phyloP scores from a whole-genome alignment of 2,888 invertebrate species.

The Patella depressa region DNA sequence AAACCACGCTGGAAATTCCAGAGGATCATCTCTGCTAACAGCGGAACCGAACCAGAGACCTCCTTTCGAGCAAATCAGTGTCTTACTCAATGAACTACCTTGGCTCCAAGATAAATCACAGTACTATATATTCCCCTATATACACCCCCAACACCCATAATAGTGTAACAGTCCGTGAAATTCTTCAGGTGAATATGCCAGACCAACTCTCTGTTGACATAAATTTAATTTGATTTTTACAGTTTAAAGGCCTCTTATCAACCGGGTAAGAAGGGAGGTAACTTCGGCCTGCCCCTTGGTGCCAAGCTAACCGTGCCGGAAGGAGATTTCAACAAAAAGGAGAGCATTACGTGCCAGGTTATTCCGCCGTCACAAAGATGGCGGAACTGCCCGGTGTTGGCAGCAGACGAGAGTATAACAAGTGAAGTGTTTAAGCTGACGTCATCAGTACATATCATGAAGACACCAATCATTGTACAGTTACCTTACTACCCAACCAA shows the following conservation, averaged over 20 bases:
- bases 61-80: too few species aligned
- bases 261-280: slow-evolving; percentile 66
- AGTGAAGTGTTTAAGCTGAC: slow-evolving; percentile 59
- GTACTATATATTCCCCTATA: too few species aligned
- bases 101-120: too few species aligned
- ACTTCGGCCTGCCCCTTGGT: slow-evolving; percentile 62
- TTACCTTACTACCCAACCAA: slow-evolving; percentile 59
- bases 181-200: too few species aligned
- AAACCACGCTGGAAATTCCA: too few species aligned
- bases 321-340: slow-evolving; percentile 58
- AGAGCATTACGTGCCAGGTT: slow-evolving; percentile 59
- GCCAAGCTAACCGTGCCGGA: slow-evolving; percentile 61
- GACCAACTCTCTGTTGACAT: too few species aligned
- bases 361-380: slow-evolving; percentile 58
- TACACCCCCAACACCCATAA: too few species aligned
- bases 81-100: too few species aligned
- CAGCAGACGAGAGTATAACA: slow-evolving; percentile 49
- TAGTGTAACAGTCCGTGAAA: too few species aligned
- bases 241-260: slow-evolving; percentile 54
- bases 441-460: slow-evolving; percentile 45
- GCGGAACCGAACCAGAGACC: too few species aligned
- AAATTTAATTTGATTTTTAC: slow-evolving; percentile 16
- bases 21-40: too few species aligned
- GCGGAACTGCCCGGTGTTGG: slow-evolving; percentile 47
- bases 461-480: slow-evolving; percentile 51